Evolutionary conservation across 2,113 vertebrate genomes (phyloP).

Genomic region (Tragelaphus buxtoni): DNA sequence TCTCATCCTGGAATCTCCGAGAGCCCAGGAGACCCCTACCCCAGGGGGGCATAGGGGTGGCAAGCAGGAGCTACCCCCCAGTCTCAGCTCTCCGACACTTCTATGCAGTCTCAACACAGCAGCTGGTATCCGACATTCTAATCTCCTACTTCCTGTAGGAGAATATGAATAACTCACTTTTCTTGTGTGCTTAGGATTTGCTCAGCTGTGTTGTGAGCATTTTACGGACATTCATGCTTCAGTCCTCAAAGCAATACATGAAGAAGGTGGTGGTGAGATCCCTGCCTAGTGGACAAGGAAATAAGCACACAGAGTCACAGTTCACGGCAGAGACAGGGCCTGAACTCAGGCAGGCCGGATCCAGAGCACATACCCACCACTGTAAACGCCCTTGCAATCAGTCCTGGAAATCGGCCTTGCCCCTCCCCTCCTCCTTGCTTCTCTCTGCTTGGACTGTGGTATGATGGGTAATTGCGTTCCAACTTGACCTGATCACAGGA

Average conservation of each 20-base stretch:
- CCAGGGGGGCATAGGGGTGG: not conserved
- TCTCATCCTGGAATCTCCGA: not conserved
- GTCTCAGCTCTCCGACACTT: not conserved
- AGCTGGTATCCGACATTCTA: not conserved
- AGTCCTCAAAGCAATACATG: accelerated
- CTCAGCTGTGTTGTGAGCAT: not conserved
- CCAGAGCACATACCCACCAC: not conserved
- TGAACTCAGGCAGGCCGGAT: not conserved
- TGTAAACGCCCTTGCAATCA: accelerated
- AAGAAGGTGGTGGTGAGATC: not conserved
- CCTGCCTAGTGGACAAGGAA: accelerated
- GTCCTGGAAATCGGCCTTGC: not conserved
- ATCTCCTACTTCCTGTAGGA: not conserved
- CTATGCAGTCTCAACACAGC: not conserved
- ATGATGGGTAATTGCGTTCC: not conserved
- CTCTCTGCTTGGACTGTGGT: not conserved
- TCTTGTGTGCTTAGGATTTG: not conserved
- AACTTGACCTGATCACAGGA: not conserved
- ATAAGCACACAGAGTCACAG: not conserved
- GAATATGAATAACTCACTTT: not conserved
- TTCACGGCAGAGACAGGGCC: not conserved
- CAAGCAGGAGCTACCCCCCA: not conserved
- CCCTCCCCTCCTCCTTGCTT: no score
- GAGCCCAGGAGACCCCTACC: not conserved
- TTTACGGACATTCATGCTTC: not conserved